These are phyloP conservation scores for Platypus cylindrus DNA, from an alignment of 2,888 invertebrate genomes.

Conservation along the genomic window DNA sequence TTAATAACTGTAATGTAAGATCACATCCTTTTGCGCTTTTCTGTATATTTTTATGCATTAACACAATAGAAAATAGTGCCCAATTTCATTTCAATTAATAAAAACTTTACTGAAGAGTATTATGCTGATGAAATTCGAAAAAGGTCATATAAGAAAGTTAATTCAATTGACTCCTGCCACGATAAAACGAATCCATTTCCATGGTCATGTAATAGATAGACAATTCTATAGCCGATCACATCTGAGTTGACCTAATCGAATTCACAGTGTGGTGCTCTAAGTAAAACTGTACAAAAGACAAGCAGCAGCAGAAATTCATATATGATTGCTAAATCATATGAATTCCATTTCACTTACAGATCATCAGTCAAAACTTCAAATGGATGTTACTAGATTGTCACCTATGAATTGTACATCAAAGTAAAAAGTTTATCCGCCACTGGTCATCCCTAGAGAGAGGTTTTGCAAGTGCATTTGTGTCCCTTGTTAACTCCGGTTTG, in stretches of 20 bases:
- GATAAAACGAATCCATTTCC: no score
- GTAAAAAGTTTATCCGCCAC: slow-evolving; percentile 4
- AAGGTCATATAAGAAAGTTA: slow-evolving; percentile 19
- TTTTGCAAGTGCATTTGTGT: slow-evolving; percentile 21
- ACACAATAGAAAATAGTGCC: no score
- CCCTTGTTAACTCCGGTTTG: slow-evolving; percentile 27
- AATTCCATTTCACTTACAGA: background rate
- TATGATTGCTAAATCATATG: background rate
- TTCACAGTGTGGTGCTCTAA: no score
- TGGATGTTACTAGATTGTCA: background rate
- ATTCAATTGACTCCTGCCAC: slow-evolving; percentile 30
- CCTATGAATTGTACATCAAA: background rate
- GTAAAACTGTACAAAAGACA: no score
- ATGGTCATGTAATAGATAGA: slow-evolving; percentile 27
- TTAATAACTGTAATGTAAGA: no score
- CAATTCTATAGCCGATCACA: slow-evolving; percentile 33
- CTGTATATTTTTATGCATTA: no score
- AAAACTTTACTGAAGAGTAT: no score
- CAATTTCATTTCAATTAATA: no score
- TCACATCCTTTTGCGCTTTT: no score
- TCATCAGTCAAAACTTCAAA: no score
- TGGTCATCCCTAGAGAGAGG: slow-evolving; percentile 9
- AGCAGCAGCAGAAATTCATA: no score
- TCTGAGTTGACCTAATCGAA: slow-evolving; percentile 29
- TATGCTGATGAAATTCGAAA: no score